Base-by-base conservation (phyloP, 1,140 invertebrate species). In the Camponotus vicinus region DNA sequence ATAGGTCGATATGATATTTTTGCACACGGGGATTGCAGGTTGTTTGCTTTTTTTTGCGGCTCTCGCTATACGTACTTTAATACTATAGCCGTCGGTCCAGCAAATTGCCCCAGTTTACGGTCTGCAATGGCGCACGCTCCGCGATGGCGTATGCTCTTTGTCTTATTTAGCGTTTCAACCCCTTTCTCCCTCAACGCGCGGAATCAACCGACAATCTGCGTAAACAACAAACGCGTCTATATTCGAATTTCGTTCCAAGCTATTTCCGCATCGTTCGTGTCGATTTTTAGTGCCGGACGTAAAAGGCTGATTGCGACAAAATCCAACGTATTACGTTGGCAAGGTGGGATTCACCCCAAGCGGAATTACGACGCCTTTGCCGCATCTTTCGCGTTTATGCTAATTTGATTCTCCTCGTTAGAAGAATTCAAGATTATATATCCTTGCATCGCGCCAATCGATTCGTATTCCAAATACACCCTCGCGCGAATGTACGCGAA, bases 381-480 rank as follows among this genome's bases (percentile, higher is more conserved):
- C 18, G 32, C 15, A 9, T 32, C 66, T 57, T 49, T 34, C 15
- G 64, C 37, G 15, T 32, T 2, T 15, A 57, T 32, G 21, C 27
- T 63, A 73, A 66, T 34, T 70, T 27, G n/a, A 21, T 32, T 49
- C 27, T 55, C 40, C n/a, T 27, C 8, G 7, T 45, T 9, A 7
- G 21, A 40, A 80, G 49, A 70, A 49, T 57, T 40, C 11, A 21
- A 18, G 5, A 55, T 80, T 57, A 70, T 27, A 32, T 18, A 21
- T 7, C 27, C 21, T 3, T 27, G 61, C 32, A 21, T 27, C 8
- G 11, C 34, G 27, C 11, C 70, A 66, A 87, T 90, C 88, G 88
- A 91, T 87, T 91, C 85, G 66, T 77, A 90, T 88, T 88, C 90
- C 32, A 76, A 89, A 85, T 88, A 86, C 18, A 87, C 87, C 85